Conservation (phyloP, 1,140 invertebrate genomes). For the Armadillidium nasatum region DNA sequence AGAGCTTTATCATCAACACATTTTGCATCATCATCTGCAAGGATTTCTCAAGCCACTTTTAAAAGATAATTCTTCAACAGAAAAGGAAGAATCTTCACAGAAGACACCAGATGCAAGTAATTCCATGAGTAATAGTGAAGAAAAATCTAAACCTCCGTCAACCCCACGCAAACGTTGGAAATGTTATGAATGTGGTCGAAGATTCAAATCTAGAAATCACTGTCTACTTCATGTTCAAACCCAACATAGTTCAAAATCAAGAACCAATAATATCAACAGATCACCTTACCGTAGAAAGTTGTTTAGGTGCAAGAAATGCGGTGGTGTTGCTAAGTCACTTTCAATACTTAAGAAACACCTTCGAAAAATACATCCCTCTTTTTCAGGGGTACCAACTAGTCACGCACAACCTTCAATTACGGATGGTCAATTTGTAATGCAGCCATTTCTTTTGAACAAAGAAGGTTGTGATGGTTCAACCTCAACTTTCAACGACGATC, state of each 20-base stretch:
- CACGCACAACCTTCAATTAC: slow-evolving; percentile 48
- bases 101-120: background rate
- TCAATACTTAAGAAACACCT: slow-evolving; percentile 63
- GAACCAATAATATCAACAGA: slow-evolving; percentile 30
- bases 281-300: slow-evolving; percentile 30
- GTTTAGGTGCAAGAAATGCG: slow-evolving; percentile 63
- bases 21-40: slow-evolving; percentile 59
- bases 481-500: slow-evolving; percentile 49
- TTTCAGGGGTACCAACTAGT: slow-evolving; percentile 46
- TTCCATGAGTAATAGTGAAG: slow-evolving; percentile 7
- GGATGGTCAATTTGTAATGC: slow-evolving; percentile 63
- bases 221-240: slow-evolving; percentile 51
- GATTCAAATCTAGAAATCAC: slow-evolving; percentile 50
- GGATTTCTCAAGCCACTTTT: slow-evolving; percentile 50
- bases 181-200: slow-evolving; percentile 53
- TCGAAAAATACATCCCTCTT: slow-evolving; percentile 50
- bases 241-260: slow-evolving; percentile 46
- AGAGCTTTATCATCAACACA: slow-evolving; percentile 59
- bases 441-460: slow-evolving; percentile 71
- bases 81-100: slow-evolving; percentile 7
- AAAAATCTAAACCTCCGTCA: background rate
- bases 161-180: slow-evolving; percentile 32
- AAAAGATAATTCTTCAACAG: slow-evolving; percentile 17
- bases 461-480: slow-evolving; percentile 27
- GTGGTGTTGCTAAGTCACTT: slow-evolving; percentile 60